A percentile compares a stretch with the other conserved stretches of the same genome.
Evolutionary conservation across 2,888 invertebrate genomes (phyloP).

Genomic region (Escarpia spicata): DNA sequence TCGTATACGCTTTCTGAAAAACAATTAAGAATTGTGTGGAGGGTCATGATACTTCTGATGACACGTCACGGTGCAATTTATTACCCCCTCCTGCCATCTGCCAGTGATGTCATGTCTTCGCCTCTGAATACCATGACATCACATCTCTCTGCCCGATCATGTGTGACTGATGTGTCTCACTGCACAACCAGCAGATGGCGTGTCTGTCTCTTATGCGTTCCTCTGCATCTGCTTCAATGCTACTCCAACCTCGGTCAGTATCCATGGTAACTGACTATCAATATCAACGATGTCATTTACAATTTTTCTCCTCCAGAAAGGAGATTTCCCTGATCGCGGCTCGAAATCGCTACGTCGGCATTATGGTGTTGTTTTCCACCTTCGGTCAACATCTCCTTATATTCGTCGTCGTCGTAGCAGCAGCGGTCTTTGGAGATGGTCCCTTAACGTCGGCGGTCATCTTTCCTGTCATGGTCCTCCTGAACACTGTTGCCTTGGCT

Average conservation of each 20-base stretch:
- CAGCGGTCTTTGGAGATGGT: neutral
- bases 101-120: neutral
- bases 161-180: neutral
- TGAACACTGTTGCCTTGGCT: slow-evolving; percentile 29
- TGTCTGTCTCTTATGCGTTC: neutral
- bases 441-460: slow-evolving; percentile 23
- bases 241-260: neutral
- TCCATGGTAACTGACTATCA: neutral
- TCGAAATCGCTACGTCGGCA: neutral
- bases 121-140: neutral
- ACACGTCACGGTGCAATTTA: neutral
- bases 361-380: neutral
- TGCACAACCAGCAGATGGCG: neutral
- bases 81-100: neutral
- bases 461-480: slow-evolving; percentile 31
- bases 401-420: slow-evolving; percentile 23
- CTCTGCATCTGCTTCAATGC: neutral
- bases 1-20: too few species aligned
- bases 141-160: neutral
- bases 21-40: too few species aligned
- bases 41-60: neutral
- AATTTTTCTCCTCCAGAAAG: neutral
- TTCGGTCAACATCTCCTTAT: slow-evolving; percentile 27
- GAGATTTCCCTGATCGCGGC: neutral
- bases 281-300: neutral